Conservation (phyloP, 1,140 invertebrate species). For the Cydia splendana region DNA sequence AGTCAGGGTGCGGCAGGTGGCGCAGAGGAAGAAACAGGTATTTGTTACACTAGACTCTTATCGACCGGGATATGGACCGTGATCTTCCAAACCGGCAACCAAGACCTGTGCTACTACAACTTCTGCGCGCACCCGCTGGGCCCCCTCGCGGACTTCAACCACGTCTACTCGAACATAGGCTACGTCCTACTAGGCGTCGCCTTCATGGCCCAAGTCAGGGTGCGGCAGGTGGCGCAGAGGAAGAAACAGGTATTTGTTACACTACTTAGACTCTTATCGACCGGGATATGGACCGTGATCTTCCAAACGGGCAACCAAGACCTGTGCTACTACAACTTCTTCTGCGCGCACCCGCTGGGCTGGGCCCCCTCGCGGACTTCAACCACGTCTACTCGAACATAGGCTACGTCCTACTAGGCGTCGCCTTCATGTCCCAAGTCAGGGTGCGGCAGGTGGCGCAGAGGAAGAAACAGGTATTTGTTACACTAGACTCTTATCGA, state of each 20-base stretch:
- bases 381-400: conserved; percentile 94
- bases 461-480: conserved; percentile 65
- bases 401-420: conserved; percentile 88
- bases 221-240: conserved; percentile 61
- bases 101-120: conserved; percentile 96
- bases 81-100: conserved; percentile 89
- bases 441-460: conserved; percentile 49
- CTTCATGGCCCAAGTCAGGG: conserved; percentile 25
- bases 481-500: too few species aligned
- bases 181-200: conserved; percentile 87
- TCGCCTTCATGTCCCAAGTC: conserved; percentile 41
- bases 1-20: conserved; percentile 35
- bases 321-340: conserved; percentile 95
- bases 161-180: conserved; percentile 92
- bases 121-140: conserved; percentile 90
- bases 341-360: conserved; percentile 91
- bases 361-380: conserved; percentile 86
- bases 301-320: conserved; percentile 92
- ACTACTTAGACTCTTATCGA: too few species aligned
- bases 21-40: conserved; percentile 72
- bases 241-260: conserved; percentile 54
- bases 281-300: too few species aligned
- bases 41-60: too few species aligned
- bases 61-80: too few species aligned
- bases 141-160: conserved; percentile 88